Evolutionary conservation across 2,797 vertebrate species (phyloP).

Genomic region (Sylvia borin): DNA sequence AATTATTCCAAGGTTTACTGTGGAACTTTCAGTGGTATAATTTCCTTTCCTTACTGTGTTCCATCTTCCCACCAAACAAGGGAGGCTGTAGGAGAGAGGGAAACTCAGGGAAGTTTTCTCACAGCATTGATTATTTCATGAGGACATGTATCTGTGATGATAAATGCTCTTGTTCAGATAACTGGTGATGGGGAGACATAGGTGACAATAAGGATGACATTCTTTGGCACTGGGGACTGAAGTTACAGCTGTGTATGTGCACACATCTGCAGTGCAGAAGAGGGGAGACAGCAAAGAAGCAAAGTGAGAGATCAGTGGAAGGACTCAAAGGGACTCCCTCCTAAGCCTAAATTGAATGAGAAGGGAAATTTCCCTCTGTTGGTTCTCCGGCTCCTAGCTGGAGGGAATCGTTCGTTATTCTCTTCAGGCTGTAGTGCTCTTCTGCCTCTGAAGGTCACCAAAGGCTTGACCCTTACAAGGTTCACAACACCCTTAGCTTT

Average conservation of each 20-base stretch:
- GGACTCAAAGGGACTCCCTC: not conserved
- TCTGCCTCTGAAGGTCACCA: not conserved
- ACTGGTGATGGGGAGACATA: not conserved
- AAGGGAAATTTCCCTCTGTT: not conserved
- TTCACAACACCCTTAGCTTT: not conserved
- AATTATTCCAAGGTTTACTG: not conserved
- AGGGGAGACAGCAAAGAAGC: not conserved
- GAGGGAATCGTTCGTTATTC: fast-evolving
- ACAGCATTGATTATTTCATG: not conserved
- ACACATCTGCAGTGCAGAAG: fast-evolving
- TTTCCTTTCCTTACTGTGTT: not conserved
- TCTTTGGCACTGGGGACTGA: not conserved
- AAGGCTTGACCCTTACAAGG: not conserved
- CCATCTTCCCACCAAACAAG: not conserved
- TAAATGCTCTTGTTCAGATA: not conserved
- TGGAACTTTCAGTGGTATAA: not conserved
- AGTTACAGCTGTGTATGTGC: not conserved
- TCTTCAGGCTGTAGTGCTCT: not conserved
- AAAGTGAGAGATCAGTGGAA: not conserved
- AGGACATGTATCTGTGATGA: not conserved
- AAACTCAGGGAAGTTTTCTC: not conserved
- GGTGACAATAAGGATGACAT: not conserved
- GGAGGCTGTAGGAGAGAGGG: not conserved
- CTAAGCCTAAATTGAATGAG: not conserved
- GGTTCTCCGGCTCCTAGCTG: not conserved